A percentile compares a stretch with the other conserved stretches of the same genome.
Evolutionary conservation across 37 sponge, comb jelly and placozoan genomes (phyloP).

Genomic region (Cladorhizidae sp.): DNA sequence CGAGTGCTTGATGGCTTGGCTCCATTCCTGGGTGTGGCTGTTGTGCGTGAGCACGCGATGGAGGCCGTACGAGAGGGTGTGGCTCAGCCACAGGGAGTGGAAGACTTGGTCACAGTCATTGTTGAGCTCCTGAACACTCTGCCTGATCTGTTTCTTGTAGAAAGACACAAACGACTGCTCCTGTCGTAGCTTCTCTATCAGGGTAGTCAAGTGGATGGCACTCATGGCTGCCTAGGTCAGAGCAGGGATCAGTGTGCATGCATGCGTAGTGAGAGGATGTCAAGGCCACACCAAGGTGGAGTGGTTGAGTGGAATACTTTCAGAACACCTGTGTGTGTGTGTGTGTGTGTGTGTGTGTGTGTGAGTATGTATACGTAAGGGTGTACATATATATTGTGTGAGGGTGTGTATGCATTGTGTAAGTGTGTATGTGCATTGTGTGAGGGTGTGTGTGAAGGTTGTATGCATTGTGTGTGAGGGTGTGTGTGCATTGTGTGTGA

Average conservation of each 20-base stretch:
- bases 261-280: too few species aligned
- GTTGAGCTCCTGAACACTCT: conserved; percentile 32
- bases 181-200: conserved; percentile 57
- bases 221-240: too few species aligned
- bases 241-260: too few species aligned
- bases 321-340: too few species aligned
- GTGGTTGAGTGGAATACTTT: too few species aligned
- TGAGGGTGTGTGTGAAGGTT: conserved; percentile 23
- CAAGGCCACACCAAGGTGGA: too few species aligned
- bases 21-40: conserved; percentile 33
- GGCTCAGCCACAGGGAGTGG: conserved; percentile 48
- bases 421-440: conserved; percentile 17
- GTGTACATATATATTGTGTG: too few species aligned
- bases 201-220: conserved; percentile 4
- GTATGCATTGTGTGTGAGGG: too few species aligned
- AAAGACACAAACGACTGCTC: conserved; percentile 51
- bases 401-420: not conserved
- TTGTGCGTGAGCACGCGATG: conserved; percentile 12
- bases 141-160: conserved; percentile 16
- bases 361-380: too few species aligned
- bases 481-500: too few species aligned
- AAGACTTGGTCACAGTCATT: conserved; percentile 43
- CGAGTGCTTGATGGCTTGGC: not conserved
- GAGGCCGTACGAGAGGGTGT: conserved; percentile 36
- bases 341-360: too few species aligned